phyloP scores from a whole-genome alignment of 92 coral and sea anemone species.

The Actinostola sp. region DNA sequence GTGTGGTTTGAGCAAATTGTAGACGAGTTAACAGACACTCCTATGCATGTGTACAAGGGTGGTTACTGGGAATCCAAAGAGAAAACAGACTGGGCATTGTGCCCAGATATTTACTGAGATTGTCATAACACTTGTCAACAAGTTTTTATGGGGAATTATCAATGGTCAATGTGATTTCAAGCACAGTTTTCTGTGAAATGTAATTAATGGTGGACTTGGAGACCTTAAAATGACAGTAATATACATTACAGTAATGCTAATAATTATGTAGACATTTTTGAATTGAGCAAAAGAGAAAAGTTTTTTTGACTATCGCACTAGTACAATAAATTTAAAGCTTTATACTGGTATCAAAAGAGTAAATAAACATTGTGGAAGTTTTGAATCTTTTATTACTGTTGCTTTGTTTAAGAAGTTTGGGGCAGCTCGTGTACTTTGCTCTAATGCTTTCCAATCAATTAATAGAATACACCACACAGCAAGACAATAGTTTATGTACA shows the following conservation, averaged over 20 bases:
- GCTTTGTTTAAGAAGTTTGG: no score
- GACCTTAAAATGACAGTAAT: not conserved
- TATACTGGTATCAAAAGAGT: not conserved
- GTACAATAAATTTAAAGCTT: not conserved
- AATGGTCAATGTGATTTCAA: no score
- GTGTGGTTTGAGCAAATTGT: constrained; percentile 93
- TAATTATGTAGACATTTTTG: no score
- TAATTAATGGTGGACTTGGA: no score
- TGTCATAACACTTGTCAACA: not conserved
- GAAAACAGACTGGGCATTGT: constrained; percentile 81
- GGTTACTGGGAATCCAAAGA: constrained; percentile 99
- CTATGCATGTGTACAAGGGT: constrained; percentile 94
- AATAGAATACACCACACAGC: no score
- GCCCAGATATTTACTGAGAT: constrained; percentile 88
- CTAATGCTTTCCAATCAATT: no score
- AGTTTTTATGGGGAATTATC: no score
- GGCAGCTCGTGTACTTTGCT: no score
- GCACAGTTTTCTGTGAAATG: no score
- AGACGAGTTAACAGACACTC: constrained; percentile 74
- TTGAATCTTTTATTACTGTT: no score
- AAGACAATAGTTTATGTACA: no score
- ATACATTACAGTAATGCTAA: not conserved
- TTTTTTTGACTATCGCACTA: constrained; percentile 2
- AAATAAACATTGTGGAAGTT: not conserved
- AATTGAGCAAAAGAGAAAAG: not conserved